These are phyloP conservation scores for Apamea crenata DNA, from an alignment of 2,888 invertebrate species.

Conservation along the genomic window DNA sequence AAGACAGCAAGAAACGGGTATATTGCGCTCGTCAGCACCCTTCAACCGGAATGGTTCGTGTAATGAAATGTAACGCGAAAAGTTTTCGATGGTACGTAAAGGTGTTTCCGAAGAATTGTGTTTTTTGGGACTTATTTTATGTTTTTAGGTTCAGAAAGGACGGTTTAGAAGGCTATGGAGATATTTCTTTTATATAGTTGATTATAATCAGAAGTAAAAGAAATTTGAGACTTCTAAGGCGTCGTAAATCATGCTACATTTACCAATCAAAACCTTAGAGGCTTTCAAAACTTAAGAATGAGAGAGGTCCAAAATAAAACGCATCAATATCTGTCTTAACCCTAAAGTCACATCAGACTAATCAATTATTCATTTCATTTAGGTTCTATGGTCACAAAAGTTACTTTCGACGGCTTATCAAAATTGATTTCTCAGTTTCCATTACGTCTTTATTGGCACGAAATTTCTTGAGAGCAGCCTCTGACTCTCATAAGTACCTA, in stretches of 20 bases:
- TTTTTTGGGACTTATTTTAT: conserved; percentile 38
- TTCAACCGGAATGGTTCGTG: conserved; percentile 75
- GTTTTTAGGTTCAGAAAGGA: conserved; percentile 37
- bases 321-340: conserved; percentile 22
- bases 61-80: conserved; percentile 78
- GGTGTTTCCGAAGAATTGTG: conserved; percentile 43
- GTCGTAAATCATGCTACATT: conserved; percentile 29
- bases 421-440: conserved; percentile 46
- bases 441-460: conserved; percentile 36
- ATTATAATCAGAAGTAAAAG: conserved; percentile 6
- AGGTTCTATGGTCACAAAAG: conserved; percentile 13
- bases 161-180: conserved; percentile 4
- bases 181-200: conserved; percentile 21
- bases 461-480: conserved; percentile 52
- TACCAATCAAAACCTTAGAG: neutral
- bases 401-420: conserved; percentile 29
- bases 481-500: conserved; percentile 51
- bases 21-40: conserved; percentile 85
- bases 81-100: conserved; percentile 60
- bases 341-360: neutral
- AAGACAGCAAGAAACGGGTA: conserved; percentile 84
- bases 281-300: conserved; percentile 1
- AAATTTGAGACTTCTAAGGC: neutral
- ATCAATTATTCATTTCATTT: conserved; percentile 26
- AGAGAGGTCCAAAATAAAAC: conserved; percentile 1